Evolutionary conservation across 2,888 invertebrate genomes (phyloP), one percentile per base, ranked within the genome.

Genomic region (Drosophila heteroneura): DNA sequence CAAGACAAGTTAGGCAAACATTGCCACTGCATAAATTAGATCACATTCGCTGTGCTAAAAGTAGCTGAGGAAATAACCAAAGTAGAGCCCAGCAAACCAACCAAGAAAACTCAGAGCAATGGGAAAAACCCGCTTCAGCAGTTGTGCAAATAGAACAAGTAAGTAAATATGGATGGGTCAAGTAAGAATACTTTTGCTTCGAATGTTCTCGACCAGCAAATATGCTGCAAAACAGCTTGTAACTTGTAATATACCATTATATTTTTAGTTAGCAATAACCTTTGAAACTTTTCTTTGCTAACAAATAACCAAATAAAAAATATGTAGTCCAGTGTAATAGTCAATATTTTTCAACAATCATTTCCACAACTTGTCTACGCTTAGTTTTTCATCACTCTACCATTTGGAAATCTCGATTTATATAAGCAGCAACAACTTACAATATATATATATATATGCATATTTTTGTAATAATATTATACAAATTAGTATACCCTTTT

Each of bases 101-200:
- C 47, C 47, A 52, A 26, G 47, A 54, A 47, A 68, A 52, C 51
- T 12, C 39, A 41, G 51, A 68, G 35, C 35, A 41, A 19, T 37
- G 67, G 70, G 60, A 70, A 78, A 80, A 79, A 54, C 77, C 77
- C 58, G 59, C 74, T 57, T 63, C 69, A 70, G 62, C 81, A 74
- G 47, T 81, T 79, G 71, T 68, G 56, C 62, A 79, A 71, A 79
- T 57, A 78, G 49, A 49, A 37, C 52, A 57, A 39, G 57, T 32
- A 44, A 58, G 44, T 22, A 47, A 56, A 19, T 63, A 60, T 74
- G 67, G 70, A 67, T 78, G 62, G 74, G 74, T 78, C 78, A 78
- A 35, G 39, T 28, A n/a, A 39, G n/a, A 76, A 62, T n/a, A 57
- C 16, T 10, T 9, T 9, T 19, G 26, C 0, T 4, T 4, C 9